Base-by-base conservation (phyloP, 2,888 invertebrate species). In the Myathropa florea region DNA sequence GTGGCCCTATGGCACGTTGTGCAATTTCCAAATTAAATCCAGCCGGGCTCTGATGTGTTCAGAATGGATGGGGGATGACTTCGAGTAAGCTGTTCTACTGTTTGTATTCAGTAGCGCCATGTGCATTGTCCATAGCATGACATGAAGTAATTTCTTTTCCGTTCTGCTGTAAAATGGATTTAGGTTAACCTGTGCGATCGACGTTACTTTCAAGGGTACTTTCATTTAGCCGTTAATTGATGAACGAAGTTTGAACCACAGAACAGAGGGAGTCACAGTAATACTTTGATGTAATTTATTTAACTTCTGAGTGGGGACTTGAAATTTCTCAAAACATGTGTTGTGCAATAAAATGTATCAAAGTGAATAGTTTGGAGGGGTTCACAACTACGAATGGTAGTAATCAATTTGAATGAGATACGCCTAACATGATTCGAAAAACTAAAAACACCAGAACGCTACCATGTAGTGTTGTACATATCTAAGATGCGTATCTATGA, bases 21-120 rank as follows among this genome's bases (percentile, higher is more conserved):
- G 80, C 76, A 80, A 80, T 80, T 84, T 68, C 80, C 55, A 77
- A 84, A 81, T 80, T 72, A 61, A 80, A 76, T 72, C 76, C 76
- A 72, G 33, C 55, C 67, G 55, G 75, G 12, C 3, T 24, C 36
- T 18, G n/a, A 30, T 39, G 63, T 57, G 36, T 53, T 10, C 12
- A n/a, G 39, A 18, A 14, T 10, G 12, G n/a, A 55, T 57, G 78
- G 57, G 57, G 71, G 71, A 39, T 72, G 57, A 26, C 70, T 73
- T 18, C 26, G 73, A 64, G 36, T 70, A 33, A 1, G 33, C 55
- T 53, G 26, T 30, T 59, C 46, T 70, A 4, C 24, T 70, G 75
- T 79, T 79, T 70, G 79, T 59, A 79, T 72, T 79, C 65, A 55
- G 33, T 26, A 53, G 36, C 60, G 57, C 46, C 24, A 57, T 39